Conservation (phyloP, 64 coral and sea anemone genomes). For the Montipora sp. region DNA sequence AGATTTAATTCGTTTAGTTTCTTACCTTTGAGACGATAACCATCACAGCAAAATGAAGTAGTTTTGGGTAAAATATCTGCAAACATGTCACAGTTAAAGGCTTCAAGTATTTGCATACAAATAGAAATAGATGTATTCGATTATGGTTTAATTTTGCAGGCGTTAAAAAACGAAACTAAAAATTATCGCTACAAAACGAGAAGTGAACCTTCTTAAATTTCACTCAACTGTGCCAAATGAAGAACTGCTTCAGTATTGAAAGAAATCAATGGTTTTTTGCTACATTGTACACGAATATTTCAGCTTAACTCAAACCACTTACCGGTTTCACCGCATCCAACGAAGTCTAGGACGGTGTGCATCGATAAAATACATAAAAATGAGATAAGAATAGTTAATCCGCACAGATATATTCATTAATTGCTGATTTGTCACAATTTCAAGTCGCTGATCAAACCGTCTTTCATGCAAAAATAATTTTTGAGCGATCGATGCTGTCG, state of each 20-base stretch:
- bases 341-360: neutral
- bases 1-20: neutral
- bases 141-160: neutral
- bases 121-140: neutral
- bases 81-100: neutral
- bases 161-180: neutral
- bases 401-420: neutral
- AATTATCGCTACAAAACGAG: neutral
- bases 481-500: neutral
- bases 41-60: constrained; percentile 3
- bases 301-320: neutral
- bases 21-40: constrained; percentile 72
- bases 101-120: neutral
- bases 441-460: neutral
- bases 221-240: neutral
- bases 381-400: neutral
- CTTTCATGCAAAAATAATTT: neutral
- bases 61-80: neutral
- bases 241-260: neutral
- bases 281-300: constrained; percentile 1
- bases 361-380: neutral
- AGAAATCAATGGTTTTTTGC: neutral
- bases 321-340: neutral
- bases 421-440: neutral
- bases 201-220: neutral